These are phyloP conservation scores for Ganaspis sp. DNA, from an alignment of 1,140 invertebrate genomes.

Conservation along the genomic window DNA sequence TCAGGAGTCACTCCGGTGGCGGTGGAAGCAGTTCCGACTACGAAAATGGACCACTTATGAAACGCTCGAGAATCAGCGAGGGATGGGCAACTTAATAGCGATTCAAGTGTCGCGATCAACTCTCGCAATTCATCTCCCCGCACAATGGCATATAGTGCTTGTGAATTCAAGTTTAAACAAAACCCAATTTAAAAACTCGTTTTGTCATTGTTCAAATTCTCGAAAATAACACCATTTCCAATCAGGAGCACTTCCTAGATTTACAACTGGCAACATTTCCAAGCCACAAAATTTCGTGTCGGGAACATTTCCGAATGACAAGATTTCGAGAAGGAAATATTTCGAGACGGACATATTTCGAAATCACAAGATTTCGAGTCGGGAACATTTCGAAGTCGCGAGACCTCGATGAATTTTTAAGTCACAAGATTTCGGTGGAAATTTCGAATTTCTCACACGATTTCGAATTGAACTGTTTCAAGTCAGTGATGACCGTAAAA, in stretches of 20 bases:
- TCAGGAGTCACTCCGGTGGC: slow-evolving; percentile 76
- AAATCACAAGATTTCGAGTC: too few species aligned
- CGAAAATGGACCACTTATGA: slow-evolving; percentile 87
- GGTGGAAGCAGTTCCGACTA: slow-evolving; percentile 81
- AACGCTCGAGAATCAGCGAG: slow-evolving; percentile 88
- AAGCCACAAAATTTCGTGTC: too few species aligned
- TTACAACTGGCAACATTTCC: too few species aligned
- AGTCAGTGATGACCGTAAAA: not conserved
- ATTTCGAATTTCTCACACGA: too few species aligned
- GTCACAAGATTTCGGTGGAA: too few species aligned
- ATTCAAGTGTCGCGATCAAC: slow-evolving; percentile 47
- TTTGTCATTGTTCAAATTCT: slow-evolving; percentile 43
- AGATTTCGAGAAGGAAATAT: too few species aligned
- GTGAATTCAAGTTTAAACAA: not conserved
- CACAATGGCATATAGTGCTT: slow-evolving; percentile 60
- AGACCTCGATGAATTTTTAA: too few species aligned
- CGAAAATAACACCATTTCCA: too few species aligned
- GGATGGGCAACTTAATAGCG: slow-evolving; percentile 88
- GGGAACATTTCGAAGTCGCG: too few species aligned
- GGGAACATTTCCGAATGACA: too few species aligned
- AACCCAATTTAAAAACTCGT: slow-evolving; percentile 38
- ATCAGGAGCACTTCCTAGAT: too few species aligned
- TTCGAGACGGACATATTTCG: too few species aligned
- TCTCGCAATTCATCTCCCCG: slow-evolving; percentile 56
- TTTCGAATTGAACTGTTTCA: slow-evolving; percentile 6